Base-by-base conservation (phyloP, 2,888 invertebrate genomes). In the Polyommatus iphigenia region DNA sequence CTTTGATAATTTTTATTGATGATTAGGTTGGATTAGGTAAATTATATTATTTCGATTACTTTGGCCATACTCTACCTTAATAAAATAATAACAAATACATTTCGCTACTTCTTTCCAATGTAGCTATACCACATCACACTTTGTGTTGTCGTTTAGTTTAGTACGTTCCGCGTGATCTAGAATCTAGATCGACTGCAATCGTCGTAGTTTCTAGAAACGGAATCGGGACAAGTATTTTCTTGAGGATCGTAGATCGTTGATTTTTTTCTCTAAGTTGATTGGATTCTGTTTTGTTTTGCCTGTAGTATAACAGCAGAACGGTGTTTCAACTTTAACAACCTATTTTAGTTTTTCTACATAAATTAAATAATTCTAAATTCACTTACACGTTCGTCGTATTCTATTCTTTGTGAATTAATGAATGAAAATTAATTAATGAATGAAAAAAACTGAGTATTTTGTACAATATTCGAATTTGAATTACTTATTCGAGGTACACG, bases 141-240 rank as follows among this genome's bases (percentile, higher is more conserved):
- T 41, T 41, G 20, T 83, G 84, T 85, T 91, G 91, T 92, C 89
- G 92, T 91, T 91, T 87, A 90, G 91, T 83, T 91, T 85, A 81
- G 81, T 81, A 80, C 85, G 87, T 87, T 90, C 93, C 93, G 91
- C 86, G 82, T 91, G 90, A 83, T 85, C 89, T 87, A 88, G 82
- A 88, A 82, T 85, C 89, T 87, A 75, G 75, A 75, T 75, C 54
- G 29, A 29, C 75, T 54, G 54, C 75, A 75, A 54, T 54, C 54
- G 24, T 15, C 46, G 75, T 75, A 50, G 50, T 75, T 75, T 50
- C 50, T 75, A 75, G 75, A 75, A 75, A 54, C 75, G 7, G 8
- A 54, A 75, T 75, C 75, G 50, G 54, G 75, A 54, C 75, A 75
- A 75, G 75, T 29, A 8, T 46, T 73, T 73, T n/a, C 15, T 46